These are phyloP conservation scores for Labrus mixtus DNA, from an alignment of 2,113 vertebrate genomes.

Conservation along the genomic window DNA sequence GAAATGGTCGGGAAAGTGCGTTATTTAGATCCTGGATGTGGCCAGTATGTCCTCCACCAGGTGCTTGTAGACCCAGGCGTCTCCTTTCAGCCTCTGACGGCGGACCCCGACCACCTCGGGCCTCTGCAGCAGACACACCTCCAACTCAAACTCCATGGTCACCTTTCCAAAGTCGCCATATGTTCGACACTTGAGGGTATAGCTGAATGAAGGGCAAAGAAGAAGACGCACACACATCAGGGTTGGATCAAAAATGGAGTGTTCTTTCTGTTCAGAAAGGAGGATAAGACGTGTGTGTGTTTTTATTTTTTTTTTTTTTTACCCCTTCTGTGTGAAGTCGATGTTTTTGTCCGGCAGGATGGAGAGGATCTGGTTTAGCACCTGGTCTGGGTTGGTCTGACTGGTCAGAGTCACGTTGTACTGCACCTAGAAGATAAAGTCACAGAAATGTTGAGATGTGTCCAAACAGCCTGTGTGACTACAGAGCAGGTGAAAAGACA, in stretches of 20 bases:
- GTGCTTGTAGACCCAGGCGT: conserved; percentile 96
- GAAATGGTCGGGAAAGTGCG: conserved; percentile 1
- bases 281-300: accelerated
- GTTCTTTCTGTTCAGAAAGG: accelerated
- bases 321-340: conserved; percentile 94
- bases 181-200: conserved; percentile 91
- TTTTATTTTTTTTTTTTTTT: conserved; percentile 71
- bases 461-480: no score
- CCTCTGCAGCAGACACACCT: conserved; percentile 91
- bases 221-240: neutral
- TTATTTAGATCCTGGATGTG: conserved; percentile 83
- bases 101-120: conserved; percentile 88
- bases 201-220: conserved; percentile 78
- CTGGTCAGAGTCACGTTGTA: conserved; percentile 93
- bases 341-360: conserved; percentile 89
- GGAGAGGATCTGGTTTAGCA: conserved; percentile 89
- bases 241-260: neutral
- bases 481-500: neutral
- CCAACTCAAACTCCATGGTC: conserved; percentile 93
- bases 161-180: conserved; percentile 92
- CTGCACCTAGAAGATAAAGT: conserved; percentile 82
- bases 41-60: conserved; percentile 93
- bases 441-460: neutral
- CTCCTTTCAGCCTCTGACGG: conserved; percentile 92
- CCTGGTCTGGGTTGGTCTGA: conserved; percentile 89